A percentile compares a stretch with the other conserved stretches of the same genome.
phyloP scores from a whole-genome alignment of 2,113 vertebrate genomes.

The Datnioides undecimradiatus region DNA sequence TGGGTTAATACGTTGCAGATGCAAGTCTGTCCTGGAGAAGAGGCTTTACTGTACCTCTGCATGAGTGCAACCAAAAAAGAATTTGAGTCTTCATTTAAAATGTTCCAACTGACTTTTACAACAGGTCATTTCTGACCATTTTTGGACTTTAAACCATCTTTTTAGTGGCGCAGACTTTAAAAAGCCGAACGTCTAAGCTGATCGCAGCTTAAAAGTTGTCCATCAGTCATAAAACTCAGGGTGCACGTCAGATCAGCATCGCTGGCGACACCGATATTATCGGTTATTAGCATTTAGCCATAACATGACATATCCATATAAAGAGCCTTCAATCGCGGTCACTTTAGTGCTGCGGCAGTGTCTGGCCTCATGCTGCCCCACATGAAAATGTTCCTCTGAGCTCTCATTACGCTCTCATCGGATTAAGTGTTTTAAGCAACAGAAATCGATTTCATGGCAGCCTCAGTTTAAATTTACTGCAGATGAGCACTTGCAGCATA shows the following conservation, averaged over 20 bases:
- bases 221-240: background rate
- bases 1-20: constrained; percentile 61
- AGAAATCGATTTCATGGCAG: background rate
- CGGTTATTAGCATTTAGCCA: background rate
- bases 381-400: background rate
- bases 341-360: background rate
- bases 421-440: background rate
- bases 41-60: background rate
- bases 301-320: background rate
- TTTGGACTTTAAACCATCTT: too few species aligned
- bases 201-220: background rate
- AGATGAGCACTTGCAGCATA: background rate
- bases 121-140: too few species aligned
- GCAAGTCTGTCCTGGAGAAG: background rate
- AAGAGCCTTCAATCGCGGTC: background rate
- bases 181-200: background rate
- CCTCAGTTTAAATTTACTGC: background rate
- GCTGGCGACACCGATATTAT: background rate
- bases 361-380: background rate
- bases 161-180: background rate
- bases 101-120: background rate
- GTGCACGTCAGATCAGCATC: background rate
- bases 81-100: background rate
- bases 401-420: background rate
- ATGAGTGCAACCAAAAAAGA: background rate